phyloP scores from a whole-genome alignment of 2,113 vertebrate species.

The Crotalus viridis region DNA sequence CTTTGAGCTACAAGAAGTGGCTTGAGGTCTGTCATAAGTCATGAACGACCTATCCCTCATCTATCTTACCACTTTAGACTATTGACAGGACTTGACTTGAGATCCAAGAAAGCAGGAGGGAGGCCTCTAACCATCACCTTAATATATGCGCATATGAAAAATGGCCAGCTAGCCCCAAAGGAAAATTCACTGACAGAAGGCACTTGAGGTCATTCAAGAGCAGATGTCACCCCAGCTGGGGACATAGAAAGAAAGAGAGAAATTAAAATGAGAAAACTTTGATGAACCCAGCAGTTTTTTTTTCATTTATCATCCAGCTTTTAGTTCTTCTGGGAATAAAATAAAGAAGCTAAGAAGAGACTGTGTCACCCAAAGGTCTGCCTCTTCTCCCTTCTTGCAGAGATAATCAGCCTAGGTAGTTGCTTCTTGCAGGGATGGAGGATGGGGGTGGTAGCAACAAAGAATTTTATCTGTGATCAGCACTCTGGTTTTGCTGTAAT shows the following conservation, averaged over 20 bases:
- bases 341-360: conserved; percentile 40
- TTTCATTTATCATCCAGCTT: conserved; percentile 46
- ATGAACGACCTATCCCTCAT: conserved; percentile 17
- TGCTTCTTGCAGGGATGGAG: conserved; percentile 34
- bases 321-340: conserved; percentile 56
- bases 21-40: neutral
- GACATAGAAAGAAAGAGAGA: conserved; percentile 58
- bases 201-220: conserved; percentile 68
- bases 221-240: conserved; percentile 70
- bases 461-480: conserved; percentile 68
- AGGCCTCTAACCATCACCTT: conserved; percentile 56
- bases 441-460: conserved; percentile 54
- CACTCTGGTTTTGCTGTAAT: conserved; percentile 66
- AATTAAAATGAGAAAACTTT: conserved; percentile 62
- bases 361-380: conserved; percentile 18
- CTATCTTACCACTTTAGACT: conserved; percentile 54
- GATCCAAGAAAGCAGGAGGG: conserved; percentile 61
- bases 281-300: conserved; percentile 65
- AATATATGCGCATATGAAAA: conserved; percentile 68
- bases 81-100: conserved; percentile 49
- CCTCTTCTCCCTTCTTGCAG: conserved; percentile 48
- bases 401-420: conserved; percentile 47
- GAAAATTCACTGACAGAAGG: conserved; percentile 58
- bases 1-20: neutral
- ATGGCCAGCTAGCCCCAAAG: conserved; percentile 50